Evolutionary conservation across 64 coral and sea anemone genomes (phyloP), one percentile per base, ranked within the genome.

Genomic region (Acropora yongei): DNA sequence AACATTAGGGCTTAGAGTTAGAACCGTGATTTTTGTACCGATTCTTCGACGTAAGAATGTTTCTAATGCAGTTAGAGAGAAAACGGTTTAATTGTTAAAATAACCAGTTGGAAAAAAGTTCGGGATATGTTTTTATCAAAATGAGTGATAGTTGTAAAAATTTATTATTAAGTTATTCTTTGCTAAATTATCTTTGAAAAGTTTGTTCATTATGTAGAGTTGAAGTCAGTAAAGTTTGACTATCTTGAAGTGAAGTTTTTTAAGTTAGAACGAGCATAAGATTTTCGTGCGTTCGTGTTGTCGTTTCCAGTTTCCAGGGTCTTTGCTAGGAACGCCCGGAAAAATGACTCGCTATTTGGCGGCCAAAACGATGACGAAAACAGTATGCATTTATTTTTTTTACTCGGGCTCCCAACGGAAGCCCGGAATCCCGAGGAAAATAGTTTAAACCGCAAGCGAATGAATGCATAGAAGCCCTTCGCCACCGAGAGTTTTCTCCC

Each of bases 151-250:
- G 82, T 85, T 85, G 82, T 85, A 85, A n/a, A 85, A 85, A 85
- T 47, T 83, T 83, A 61, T 82, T 82, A 72, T 85, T 85, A 85
- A 85, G 82, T 85, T 85, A 85, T 85, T 85, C 82, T 85, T 85
- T 69, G 63, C 41, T 71, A 85, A 85, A 85, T 85, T 85, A 85
- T 85, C 82, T 42, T 85, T 85, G 63, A 85, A 55, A 72, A 85
- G 44, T 18, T 85, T 85, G 82, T 85, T 63, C 68, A 46, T 30
- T 55, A 85, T 85, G 65, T 85, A 85, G 82, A 85, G 5, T 85
- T 85, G 17, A 85, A 5, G 82, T 85, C 82, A 85, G 49, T 85
- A 85, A 85, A 85, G 69, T 85, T 85, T 85, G 82, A 71, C 82
- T 71, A 8, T 71, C 66, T 51, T 80, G 2, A 41, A 67, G 58